Percentiles rank a stretch among this genome's conserved stretches.
Conservation (phyloP, 2,113 vertebrate species). For the Peromyscus maniculatus region DNA sequence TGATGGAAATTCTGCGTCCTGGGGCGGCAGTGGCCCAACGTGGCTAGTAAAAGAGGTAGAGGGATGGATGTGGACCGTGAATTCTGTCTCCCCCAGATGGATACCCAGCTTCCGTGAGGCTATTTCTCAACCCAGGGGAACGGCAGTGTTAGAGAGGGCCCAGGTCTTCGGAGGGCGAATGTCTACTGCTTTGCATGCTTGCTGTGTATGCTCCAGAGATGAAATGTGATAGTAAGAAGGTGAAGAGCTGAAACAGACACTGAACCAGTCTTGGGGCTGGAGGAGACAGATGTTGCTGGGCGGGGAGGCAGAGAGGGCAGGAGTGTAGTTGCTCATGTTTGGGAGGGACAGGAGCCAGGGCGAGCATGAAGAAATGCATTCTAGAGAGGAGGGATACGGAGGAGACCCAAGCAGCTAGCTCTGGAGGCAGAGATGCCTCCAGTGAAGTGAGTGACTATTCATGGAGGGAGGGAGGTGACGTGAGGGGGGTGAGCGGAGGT, state of each 20-base stretch:
- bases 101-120: not conserved
- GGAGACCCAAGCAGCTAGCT: not conserved
- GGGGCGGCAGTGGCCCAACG: not conserved
- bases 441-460: rapidly evolving
- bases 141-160: not conserved
- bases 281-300: not conserved
- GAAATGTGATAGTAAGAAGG: not conserved
- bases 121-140: not conserved
- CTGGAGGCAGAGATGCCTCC: not conserved
- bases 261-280: not conserved
- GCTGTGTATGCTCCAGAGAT: not conserved
- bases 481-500: not conserved
- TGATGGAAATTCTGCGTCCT: not conserved
- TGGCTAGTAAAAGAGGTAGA: not conserved
- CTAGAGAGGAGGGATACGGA: not conserved
- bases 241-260: not conserved
- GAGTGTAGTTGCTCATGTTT: not conserved
- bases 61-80: not conserved
- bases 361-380: not conserved
- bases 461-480: not conserved
- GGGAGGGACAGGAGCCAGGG: not conserved
- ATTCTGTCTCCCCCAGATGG: not conserved
- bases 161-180: not conserved
- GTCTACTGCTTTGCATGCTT: not conserved
- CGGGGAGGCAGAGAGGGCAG: not conserved